These are phyloP conservation scores for Asbolus verrucosus DNA, from an alignment of 1,140 invertebrate species.

Conservation along the genomic window DNA sequence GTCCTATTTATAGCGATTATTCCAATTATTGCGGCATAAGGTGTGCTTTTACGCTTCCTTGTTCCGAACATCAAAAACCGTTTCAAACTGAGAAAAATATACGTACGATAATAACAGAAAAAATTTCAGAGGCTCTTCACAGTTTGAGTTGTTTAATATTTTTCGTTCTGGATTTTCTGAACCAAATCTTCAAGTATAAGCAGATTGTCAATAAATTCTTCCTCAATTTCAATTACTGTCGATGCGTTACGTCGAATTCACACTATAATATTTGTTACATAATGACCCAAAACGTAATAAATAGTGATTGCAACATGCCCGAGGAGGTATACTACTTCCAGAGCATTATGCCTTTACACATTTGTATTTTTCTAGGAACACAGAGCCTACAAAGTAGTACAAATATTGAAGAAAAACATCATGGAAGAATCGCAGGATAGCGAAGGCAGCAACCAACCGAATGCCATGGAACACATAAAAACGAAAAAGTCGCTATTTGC, in stretches of 20 bases:
- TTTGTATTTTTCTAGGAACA: constrained; percentile 11
- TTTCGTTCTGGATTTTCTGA: neutral
- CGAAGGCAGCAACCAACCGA: neutral
- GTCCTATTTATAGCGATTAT: neutral
- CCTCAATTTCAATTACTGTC: neutral
- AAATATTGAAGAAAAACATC: constrained; percentile 8
- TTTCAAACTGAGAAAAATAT: too few relatives aligned
- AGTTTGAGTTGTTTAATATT: neutral
- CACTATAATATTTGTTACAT: too few relatives aligned
- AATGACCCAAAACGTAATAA: neutral
- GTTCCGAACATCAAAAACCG: too few relatives aligned
- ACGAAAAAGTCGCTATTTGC: constrained; percentile 17
- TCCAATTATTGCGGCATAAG: too few relatives aligned
- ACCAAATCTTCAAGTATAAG: neutral
- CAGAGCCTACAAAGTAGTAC: neutral
- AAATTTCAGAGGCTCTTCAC: too few relatives aligned
- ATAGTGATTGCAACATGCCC: too few relatives aligned
- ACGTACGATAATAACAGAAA: too few relatives aligned
- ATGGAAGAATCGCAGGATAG: neutral
- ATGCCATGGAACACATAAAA: neutral
- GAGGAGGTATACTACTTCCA: too few relatives aligned
- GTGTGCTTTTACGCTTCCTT: constrained; percentile 3
- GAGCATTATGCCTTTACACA: neutral
- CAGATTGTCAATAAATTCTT: constrained; percentile 10
- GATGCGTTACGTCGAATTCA: too few relatives aligned